These are phyloP conservation scores for Gnatocerus cornutus DNA, from an alignment of 2,888 invertebrate genomes.

Conservation along the genomic window DNA sequence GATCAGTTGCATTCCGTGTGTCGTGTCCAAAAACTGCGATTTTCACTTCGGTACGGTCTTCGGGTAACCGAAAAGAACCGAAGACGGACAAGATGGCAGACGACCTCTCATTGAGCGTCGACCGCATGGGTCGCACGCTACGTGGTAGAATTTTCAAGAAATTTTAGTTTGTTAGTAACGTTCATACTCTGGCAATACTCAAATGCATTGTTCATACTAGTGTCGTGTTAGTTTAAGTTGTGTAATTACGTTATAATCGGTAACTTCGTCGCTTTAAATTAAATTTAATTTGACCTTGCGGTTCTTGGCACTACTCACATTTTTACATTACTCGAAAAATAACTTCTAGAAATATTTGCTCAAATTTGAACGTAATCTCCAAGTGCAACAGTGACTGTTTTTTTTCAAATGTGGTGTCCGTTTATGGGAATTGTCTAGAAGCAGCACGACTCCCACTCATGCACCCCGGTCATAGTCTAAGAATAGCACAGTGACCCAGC, in stretches of 20 bases:
- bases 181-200: constrained; percentile 46
- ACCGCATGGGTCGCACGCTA: constrained; percentile 72
- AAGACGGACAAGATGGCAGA: constrained; percentile 67
- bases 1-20: constrained; percentile 15
- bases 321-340: constrained; percentile 19
- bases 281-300: constrained; percentile 53
- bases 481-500: constrained; percentile 63
- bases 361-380: constrained; percentile 34
- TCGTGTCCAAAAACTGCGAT: constrained; percentile 43
- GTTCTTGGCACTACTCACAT: constrained; percentile 32
- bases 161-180: constrained; percentile 49
- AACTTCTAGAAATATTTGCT: constrained; percentile 47
- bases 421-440: constrained; percentile 59
- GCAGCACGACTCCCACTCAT: constrained; percentile 54
- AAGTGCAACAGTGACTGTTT: constrained; percentile 28
- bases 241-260: constrained; percentile 32
- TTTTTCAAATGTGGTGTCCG: constrained; percentile 50
- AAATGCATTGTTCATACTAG: constrained; percentile 28
- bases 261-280: constrained; percentile 37
- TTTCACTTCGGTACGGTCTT: constrained; percentile 22
- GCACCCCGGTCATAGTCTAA: constrained; percentile 64
- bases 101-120: constrained; percentile 69
- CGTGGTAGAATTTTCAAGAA: constrained; percentile 62
- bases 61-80: constrained; percentile 49
- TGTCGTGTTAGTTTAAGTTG: constrained; percentile 42